Percentiles rank a stretch among this genome's conserved stretches.
These are phyloP conservation scores for Pocillopora grandis DNA, from an alignment of 92 coral and sea anemone species.

Conservation along the genomic window DNA sequence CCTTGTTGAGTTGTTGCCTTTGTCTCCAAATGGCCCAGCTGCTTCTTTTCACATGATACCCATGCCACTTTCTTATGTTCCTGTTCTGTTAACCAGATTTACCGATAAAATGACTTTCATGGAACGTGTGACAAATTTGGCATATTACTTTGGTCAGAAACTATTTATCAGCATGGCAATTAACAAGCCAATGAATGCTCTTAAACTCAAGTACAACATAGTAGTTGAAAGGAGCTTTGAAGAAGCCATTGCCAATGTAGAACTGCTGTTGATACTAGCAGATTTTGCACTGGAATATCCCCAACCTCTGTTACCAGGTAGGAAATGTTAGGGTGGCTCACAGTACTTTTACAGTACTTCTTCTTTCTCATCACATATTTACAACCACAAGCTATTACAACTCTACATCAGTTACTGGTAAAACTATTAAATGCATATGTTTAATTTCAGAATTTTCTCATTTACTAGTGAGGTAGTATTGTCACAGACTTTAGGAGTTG, in stretches of 20 bases:
- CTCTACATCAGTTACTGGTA: too few relatives aligned
- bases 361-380: too few relatives aligned
- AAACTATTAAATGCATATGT: too few relatives aligned
- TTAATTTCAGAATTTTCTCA: too few relatives aligned
- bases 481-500: too few relatives aligned
- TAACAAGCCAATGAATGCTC: background rate
- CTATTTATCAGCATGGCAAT: background rate
- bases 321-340: background rate
- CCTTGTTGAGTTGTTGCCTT: conserved; percentile 45
- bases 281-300: conserved; percentile 67
- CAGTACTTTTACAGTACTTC: too few relatives aligned
- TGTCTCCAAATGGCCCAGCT: conserved; percentile 11
- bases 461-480: too few relatives aligned
- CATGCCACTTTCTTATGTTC: conserved; percentile 56
- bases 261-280: conserved; percentile 41
- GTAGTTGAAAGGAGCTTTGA: conserved; percentile 43
- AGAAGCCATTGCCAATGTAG: conserved; percentile 52
- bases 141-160: background rate
- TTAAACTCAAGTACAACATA: conserved; percentile 55
- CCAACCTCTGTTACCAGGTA: conserved; percentile 65
- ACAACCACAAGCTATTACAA: too few relatives aligned
- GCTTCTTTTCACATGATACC: conserved; percentile 5
- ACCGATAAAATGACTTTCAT: conserved; percentile 34
- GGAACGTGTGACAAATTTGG: conserved; percentile 31
- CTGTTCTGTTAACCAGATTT: conserved; percentile 29